These are phyloP conservation scores for Sympetrum striolatum DNA, from an alignment of 2,888 invertebrate species.

Conservation along the genomic window DNA sequence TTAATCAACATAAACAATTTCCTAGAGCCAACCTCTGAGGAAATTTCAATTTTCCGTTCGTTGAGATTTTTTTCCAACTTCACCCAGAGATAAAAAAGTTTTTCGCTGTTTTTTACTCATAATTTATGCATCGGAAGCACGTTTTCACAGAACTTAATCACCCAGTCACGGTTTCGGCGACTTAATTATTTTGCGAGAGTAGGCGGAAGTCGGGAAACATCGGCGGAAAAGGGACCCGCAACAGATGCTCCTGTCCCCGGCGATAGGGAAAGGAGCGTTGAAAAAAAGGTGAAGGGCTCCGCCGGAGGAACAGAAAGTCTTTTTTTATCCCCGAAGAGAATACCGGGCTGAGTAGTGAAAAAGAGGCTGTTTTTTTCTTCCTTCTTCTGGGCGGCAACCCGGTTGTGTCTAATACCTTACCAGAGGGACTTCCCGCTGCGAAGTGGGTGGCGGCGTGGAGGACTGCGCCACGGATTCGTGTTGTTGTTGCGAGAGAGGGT, in stretches of 20 bases:
- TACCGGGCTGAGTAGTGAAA: neutral
- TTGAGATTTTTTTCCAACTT: no score
- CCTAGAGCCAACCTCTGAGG: no score
- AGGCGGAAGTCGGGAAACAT: neutral
- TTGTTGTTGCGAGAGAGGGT: neutral
- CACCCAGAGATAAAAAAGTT: no score
- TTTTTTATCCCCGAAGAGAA: neutral
- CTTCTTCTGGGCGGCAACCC: constrained; percentile 3
- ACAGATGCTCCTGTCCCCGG: neutral
- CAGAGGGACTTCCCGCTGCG: constrained; percentile 22
- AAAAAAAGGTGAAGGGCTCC: neutral
- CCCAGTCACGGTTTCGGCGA: no score
- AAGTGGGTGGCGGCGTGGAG: constrained; percentile 11
- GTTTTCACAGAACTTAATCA: no score
- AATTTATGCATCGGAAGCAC: no score
- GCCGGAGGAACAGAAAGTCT: neutral
- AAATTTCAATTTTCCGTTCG: no score
- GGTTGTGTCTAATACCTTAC: constrained; percentile 19
- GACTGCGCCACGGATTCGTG: neutral
- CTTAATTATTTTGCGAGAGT: neutral
- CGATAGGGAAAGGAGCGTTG: neutral
- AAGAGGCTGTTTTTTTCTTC: neutral
- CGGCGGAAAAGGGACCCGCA: neutral
- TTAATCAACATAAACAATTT: no score
- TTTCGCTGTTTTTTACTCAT: no score